These are phyloP conservation scores for Micronycteris hirsuta DNA, from an alignment of 2,113 vertebrate species.

Conservation along the genomic window DNA sequence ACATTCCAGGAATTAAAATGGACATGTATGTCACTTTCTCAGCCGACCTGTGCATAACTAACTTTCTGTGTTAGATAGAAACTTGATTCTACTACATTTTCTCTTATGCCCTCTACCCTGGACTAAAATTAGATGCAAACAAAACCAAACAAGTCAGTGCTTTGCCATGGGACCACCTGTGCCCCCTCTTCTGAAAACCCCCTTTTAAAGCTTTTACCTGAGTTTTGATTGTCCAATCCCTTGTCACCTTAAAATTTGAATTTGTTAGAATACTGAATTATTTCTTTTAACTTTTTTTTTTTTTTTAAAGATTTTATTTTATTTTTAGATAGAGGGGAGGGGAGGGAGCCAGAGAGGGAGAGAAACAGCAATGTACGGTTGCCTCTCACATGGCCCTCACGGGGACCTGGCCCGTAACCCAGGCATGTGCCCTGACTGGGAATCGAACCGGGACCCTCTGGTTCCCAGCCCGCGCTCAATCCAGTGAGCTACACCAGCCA, in stretches of 20 bases:
- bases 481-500: too few species aligned
- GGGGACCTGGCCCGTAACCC: too few species aligned
- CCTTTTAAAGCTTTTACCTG: background rate
- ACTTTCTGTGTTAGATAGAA: background rate
- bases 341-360: too few species aligned
- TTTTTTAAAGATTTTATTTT: too few species aligned
- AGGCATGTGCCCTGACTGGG: too few species aligned
- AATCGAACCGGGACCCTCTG: too few species aligned
- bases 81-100: background rate
- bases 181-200: background rate
- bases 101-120: background rate
- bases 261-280: background rate
- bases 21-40: background rate
- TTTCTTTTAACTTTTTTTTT: background rate
- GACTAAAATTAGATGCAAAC: background rate
- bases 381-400: too few species aligned
- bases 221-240: background rate
- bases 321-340: too few species aligned
- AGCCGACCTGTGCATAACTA: background rate
- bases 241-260: background rate
- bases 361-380: too few species aligned
- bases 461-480: too few species aligned
- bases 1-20: conserved; percentile 31
- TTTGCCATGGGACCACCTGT: background rate
- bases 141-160: background rate